Percentiles rank a stretch among this genome's conserved stretches.
phyloP scores from a whole-genome alignment of 2,113 vertebrate genomes.

The Calyptomena viridis region DNA sequence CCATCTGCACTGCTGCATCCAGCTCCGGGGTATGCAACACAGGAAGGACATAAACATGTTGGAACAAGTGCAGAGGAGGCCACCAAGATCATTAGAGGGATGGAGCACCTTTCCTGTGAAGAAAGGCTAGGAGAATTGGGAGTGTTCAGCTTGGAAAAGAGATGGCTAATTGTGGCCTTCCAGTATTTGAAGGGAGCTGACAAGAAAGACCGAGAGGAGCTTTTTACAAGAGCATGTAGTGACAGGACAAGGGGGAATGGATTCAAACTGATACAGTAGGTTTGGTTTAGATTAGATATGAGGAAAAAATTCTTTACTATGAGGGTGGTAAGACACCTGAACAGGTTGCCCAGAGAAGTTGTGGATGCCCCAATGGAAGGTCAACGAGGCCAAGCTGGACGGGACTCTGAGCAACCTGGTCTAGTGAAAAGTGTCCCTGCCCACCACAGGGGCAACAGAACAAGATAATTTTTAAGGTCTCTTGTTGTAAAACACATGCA shows the following conservation, averaged over 20 bases:
- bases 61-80: background rate
- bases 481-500: no score
- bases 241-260: background rate
- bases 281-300: background rate
- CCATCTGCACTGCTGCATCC: background rate
- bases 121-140: background rate
- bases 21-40: background rate
- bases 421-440: background rate
- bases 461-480: background rate
- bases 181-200: background rate
- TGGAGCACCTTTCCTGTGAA: background rate
- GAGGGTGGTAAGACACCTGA: background rate
- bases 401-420: background rate
- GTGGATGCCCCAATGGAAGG: background rate
- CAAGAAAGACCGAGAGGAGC: background rate
- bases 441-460: background rate
- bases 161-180: background rate
- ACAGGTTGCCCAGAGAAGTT: background rate
- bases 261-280: background rate
- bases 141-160: background rate
- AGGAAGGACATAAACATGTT: background rate
- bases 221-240: background rate
- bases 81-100: background rate
- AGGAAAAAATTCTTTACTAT: background rate
- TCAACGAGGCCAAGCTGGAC: background rate